These are phyloP conservation scores for Hexactinellida sp. DNA, from an alignment of 37 sponge, comb jelly and placozoan genomes.

Conservation along the genomic window DNA sequence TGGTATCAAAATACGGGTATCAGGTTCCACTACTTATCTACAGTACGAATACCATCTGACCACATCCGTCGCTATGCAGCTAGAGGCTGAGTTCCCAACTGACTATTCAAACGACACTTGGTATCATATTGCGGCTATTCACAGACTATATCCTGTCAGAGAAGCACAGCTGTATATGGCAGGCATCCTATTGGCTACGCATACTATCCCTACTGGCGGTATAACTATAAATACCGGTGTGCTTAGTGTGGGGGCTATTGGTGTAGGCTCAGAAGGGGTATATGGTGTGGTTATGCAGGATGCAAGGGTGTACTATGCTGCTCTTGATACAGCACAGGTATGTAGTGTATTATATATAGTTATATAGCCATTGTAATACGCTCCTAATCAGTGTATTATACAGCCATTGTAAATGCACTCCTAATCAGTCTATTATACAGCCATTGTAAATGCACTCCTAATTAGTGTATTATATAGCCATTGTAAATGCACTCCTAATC, in stretches of 20 bases:
- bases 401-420: too few species aligned
- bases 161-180: neutral
- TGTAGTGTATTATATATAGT: too few species aligned
- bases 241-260: conserved; percentile 35
- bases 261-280: neutral
- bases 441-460: too few species aligned
- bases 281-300: conserved; percentile 50
- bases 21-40: neutral
- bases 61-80: neutral
- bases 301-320: conserved; percentile 37
- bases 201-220: neutral
- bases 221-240: conserved; percentile 20
- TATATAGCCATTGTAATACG: too few species aligned
- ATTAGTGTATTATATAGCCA: too few species aligned
- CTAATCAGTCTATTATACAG: too few species aligned
- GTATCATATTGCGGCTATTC: neutral
- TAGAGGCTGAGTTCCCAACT: neutral
- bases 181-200: neutral
- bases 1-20: neutral
- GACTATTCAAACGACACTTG: neutral
- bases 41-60: neutral
- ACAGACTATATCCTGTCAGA: neutral
- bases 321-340: conserved; percentile 19
- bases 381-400: too few species aligned
- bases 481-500: too few species aligned